Evolutionary conservation across 2,888 invertebrate species (phyloP).

Genomic region (Xestoiulus laeticollis): DNA sequence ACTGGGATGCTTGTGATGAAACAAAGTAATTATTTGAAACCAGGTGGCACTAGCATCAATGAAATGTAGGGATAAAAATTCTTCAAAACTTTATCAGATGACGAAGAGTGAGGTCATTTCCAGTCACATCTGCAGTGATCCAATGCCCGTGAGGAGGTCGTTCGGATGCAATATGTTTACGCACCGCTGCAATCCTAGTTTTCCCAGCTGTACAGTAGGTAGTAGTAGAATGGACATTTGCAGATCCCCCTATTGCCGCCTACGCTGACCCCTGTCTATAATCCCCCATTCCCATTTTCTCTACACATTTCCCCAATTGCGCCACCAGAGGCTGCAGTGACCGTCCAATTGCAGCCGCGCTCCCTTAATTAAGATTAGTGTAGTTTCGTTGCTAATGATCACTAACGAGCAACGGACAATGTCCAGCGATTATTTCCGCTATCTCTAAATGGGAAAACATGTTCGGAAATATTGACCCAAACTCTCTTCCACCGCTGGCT

Average conservation of each 20-base stretch:
- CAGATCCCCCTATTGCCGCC: background rate
- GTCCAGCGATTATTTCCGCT: constrained; percentile 20
- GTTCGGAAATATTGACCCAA: constrained; percentile 26
- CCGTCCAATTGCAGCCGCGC: background rate
- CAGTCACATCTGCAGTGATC: too few relatives aligned
- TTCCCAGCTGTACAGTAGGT: background rate
- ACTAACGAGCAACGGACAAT: constrained; percentile 19
- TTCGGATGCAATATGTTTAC: too few relatives aligned
- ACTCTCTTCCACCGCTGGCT: background rate
- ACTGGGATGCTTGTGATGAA: too few relatives aligned
- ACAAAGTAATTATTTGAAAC: too few relatives aligned
- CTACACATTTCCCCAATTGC: background rate
- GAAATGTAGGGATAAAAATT: too few relatives aligned
- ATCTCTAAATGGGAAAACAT: constrained; percentile 26
- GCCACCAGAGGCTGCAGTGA: background rate
- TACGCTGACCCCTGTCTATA: background rate
- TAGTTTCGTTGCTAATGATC: constrained; percentile 12
- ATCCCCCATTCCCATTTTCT: background rate
- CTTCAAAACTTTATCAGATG: too few relatives aligned
- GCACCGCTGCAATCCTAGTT: background rate
- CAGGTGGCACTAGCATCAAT: too few relatives aligned
- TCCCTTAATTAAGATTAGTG: constrained; percentile 12
- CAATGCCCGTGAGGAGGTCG: too few relatives aligned
- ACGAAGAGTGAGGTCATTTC: too few relatives aligned
- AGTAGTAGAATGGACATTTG: background rate